phyloP scores from a whole-genome alignment of 2,888 invertebrate genomes.

The Punctoribates punctum region DNA sequence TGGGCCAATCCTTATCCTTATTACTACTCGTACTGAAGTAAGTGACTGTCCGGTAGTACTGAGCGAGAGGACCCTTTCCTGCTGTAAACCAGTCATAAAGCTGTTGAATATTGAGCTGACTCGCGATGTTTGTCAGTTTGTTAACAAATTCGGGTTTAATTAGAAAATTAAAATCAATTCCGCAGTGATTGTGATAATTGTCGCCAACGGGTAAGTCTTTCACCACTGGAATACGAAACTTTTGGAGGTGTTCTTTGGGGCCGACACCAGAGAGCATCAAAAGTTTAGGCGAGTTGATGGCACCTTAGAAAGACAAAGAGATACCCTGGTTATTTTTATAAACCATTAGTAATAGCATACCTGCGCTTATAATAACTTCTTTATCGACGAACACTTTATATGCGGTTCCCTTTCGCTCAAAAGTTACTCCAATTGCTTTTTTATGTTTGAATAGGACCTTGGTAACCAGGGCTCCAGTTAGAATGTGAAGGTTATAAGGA shows the following conservation, averaged over 20 bases:
- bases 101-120: slow-evolving; percentile 12
- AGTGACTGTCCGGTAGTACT: neutral
- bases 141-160: neutral
- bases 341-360: too few relatives aligned
- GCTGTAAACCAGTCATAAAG: neutral
- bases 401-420: neutral
- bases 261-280: slow-evolving; percentile 39
- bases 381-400: neutral
- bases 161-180: neutral
- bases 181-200: neutral
- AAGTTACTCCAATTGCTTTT: neutral
- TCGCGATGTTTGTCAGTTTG: neutral
- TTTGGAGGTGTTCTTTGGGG: slow-evolving; percentile 15
- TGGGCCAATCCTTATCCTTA: slow-evolving; percentile 25
- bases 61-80: neutral
- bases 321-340: too few relatives aligned
- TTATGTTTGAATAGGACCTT: neutral
- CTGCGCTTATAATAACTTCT: neutral
- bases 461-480: neutral
- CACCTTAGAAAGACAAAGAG: neutral
- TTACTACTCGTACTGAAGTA: slow-evolving; percentile 31
- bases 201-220: slow-evolving; percentile 32
- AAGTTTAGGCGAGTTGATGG: slow-evolving; percentile 24
- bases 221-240: slow-evolving; percentile 8
- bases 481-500: neutral